Evolutionary conservation across 2,888 invertebrate species (phyloP).

Genomic region (Pammene aurita): DNA sequence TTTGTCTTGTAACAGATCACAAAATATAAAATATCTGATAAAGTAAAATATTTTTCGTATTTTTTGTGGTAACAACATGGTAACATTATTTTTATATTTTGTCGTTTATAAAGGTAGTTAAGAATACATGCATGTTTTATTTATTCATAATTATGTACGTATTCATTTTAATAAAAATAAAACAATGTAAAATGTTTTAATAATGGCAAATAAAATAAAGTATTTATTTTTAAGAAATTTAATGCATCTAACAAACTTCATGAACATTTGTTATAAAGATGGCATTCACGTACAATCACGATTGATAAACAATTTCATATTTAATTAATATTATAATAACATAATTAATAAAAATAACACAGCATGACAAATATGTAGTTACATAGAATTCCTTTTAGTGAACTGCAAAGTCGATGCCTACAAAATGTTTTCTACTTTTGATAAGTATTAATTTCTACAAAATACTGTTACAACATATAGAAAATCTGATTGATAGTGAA

Average conservation of each 20-base stretch:
- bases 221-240: not conserved
- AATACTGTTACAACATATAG: not conserved
- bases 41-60: no score
- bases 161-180: not conserved
- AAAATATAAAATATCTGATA: no score
- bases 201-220: not conserved
- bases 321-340: no score
- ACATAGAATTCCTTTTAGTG: no score
- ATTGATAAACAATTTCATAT: no score
- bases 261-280: not conserved
- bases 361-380: no score
- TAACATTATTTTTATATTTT: not conserved
- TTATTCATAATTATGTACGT: not conserved
- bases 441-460: not conserved
- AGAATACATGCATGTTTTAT: not conserved
- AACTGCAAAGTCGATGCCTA: not conserved
- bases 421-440: not conserved
- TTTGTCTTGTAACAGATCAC: no score
- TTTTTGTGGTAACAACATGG: not conserved
- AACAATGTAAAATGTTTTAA: not conserved
- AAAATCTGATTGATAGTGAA: slow-evolving; percentile 17
- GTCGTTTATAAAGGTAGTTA: not conserved
- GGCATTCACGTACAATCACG: slow-evolving; percentile 14
- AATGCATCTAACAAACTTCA: not conserved
- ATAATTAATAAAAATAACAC: no score